Percentiles rank a stretch among this genome's conserved stretches.
Evolutionary conservation across 2,797 vertebrate genomes (phyloP).

Genomic region (Myotis planiceps): DNA sequence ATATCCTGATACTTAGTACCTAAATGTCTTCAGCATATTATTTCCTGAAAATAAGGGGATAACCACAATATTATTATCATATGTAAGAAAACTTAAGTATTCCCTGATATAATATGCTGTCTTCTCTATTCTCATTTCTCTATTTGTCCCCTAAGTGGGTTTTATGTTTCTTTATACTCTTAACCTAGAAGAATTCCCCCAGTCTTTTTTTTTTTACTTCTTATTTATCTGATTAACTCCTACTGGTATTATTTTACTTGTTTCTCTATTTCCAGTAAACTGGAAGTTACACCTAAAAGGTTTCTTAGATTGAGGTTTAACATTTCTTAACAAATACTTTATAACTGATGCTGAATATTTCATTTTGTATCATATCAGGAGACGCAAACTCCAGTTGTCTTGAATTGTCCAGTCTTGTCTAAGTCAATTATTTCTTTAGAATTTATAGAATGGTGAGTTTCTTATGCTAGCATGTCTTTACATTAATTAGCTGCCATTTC

Average conservation of each 20-base stretch:
- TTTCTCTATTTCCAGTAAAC: background rate
- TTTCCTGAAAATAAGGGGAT: background rate
- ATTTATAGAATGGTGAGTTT: background rate
- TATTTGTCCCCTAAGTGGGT: background rate
- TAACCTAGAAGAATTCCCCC: background rate
- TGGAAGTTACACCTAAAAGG: background rate
- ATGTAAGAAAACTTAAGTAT: background rate
- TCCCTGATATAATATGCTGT: background rate
- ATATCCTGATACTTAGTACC: background rate
- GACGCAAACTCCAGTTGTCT: background rate
- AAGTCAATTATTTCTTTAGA: background rate
- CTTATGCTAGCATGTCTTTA: background rate
- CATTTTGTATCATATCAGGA: background rate
- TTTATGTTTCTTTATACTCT: constrained; percentile 25
- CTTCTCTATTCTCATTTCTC: background rate
- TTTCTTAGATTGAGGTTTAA: constrained; percentile 36
- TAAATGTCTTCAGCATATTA: background rate
- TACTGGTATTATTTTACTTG: background rate
- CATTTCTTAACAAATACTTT: background rate
- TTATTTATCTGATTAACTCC: background rate
- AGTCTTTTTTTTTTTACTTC: background rate
- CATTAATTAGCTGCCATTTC: background rate
- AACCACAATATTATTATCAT: background rate
- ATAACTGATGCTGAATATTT: background rate
- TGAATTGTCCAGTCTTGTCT: background rate